These are phyloP conservation scores for Dendroctonus ponderosae DNA, from an alignment of 1,140 invertebrate genomes.

Conservation along the genomic window DNA sequence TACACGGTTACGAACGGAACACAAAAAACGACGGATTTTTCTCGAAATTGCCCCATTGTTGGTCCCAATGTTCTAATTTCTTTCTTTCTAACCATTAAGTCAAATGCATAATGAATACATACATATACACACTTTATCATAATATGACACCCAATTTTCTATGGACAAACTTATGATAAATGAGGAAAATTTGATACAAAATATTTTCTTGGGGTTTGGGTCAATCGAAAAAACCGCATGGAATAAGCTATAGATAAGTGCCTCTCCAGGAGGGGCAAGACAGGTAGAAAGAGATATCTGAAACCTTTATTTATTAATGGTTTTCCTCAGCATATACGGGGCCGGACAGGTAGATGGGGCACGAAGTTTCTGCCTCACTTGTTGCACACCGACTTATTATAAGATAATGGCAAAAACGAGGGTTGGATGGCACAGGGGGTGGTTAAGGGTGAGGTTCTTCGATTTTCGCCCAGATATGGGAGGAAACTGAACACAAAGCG, in stretches of 20 bases:
- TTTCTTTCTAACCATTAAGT: too few species aligned
- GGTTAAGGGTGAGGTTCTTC: slow-evolving; percentile 35
- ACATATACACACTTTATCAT: neutral
- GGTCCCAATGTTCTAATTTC: too few species aligned
- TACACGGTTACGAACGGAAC: too few species aligned
- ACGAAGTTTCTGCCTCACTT: slow-evolving; percentile 43
- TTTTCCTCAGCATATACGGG: slow-evolving; percentile 37
- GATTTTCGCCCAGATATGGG: slow-evolving; percentile 25
- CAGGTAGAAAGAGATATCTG: slow-evolving; percentile 39
- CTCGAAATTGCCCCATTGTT: too few species aligned
- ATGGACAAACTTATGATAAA: neutral
- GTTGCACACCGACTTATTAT: slow-evolving; percentile 42
- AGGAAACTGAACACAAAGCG: slow-evolving; percentile 16
- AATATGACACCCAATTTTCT: neutral
- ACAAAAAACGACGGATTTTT: too few species aligned
- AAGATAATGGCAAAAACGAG: slow-evolving; percentile 41
- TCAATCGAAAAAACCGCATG: neutral
- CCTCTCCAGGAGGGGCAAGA: slow-evolving; percentile 15
- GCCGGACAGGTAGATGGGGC: slow-evolving; percentile 40
- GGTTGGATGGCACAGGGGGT: slow-evolving; percentile 28
- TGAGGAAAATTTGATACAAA: neutral
- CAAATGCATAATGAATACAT: too few species aligned
- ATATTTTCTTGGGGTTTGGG: too few species aligned
- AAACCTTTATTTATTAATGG: slow-evolving; percentile 41
- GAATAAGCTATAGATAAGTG: neutral